Base-by-base conservation (phyloP, 2,113 vertebrate genomes). In the Alces alces region DNA sequence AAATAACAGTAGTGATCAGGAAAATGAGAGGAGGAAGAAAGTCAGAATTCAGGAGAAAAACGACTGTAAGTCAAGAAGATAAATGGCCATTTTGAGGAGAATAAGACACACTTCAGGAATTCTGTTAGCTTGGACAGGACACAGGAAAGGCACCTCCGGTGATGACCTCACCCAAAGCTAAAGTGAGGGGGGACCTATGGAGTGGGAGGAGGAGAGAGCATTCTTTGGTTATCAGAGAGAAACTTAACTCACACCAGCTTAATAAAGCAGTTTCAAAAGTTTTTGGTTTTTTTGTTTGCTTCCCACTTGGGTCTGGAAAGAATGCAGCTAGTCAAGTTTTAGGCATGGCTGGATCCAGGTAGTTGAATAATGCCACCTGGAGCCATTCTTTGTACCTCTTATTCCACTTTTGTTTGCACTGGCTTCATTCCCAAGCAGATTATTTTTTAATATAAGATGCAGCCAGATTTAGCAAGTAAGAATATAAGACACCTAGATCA, bases 121-220 rank as follows among this genome's bases (percentile, higher is more conserved):
- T 28, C 33, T 13, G 15, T 78, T 33, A 25, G 1, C 7, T 23
- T 14, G 15, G 27, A 39, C 16, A 11, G 43, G 5, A 43, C 21
- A 10, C 27, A 58, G 61, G 25, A 21, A 28, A 8, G 2, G 8
- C 19, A 2, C 27, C 11, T 55, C 55, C 8, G 4, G 2, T 7
- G 12, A 21, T 2, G n/a, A 13, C 30, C 13, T 28, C 23, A 36
- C 21, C 52, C 61, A 13, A 15, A 50, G 43, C 47, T 11, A 25
- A 76, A n/a, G 33, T 5, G 6, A 54, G 14, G 3, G n/a, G 21
- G 13, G 1, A 28, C 16, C 8, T 5, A 1, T 0, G 2, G 60
- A n/a, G 2, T 0, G 33, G 5, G 2, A 28, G 39, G 83, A 83
- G 33, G 17, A 55, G 60, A 87, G 30, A 15, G 30, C 8, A 17